phyloP scores from a whole-genome alignment of 1,140 invertebrate species.

The Laupala kohalensis region DNA sequence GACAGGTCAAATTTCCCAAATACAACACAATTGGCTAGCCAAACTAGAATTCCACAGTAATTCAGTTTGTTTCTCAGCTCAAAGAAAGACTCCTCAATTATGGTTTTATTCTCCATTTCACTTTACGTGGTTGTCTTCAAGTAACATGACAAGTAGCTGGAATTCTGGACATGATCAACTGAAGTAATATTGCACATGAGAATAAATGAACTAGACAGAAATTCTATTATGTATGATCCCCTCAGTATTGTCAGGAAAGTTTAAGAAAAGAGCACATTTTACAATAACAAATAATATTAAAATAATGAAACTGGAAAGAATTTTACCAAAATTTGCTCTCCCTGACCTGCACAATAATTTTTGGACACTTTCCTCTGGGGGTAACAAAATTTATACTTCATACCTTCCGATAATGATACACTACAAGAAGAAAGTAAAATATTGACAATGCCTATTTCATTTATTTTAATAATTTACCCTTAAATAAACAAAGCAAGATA shows the following conservation, averaged over 20 bases:
- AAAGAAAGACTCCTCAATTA: not conserved
- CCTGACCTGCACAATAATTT: no score
- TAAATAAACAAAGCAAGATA: not conserved
- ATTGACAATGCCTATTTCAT: not conserved
- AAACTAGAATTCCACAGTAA: not conserved
- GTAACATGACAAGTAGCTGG: not conserved
- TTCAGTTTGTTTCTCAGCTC: not conserved
- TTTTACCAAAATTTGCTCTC: not conserved
- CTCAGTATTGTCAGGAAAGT: not conserved
- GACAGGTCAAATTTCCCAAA: not conserved
- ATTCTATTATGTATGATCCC: not conserved
- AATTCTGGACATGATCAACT: not conserved
- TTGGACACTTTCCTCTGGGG: no score
- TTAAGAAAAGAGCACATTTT: not conserved
- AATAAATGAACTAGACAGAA: not conserved
- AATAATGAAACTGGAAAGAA: not conserved
- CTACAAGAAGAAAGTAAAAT: not conserved
- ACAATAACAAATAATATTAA: not conserved
- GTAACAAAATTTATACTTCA: not conserved
- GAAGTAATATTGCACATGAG: not conserved
- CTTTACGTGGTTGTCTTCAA: not conserved
- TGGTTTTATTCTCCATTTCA: not conserved
- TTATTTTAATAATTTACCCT: not conserved
- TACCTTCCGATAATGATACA: not conserved
- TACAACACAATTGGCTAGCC: not conserved